A percentile compares a stretch with the other conserved stretches of the same genome.
These are phyloP conservation scores for Cyanistes caeruleus DNA, from an alignment of 2,113 vertebrate species.

Conservation along the genomic window DNA sequence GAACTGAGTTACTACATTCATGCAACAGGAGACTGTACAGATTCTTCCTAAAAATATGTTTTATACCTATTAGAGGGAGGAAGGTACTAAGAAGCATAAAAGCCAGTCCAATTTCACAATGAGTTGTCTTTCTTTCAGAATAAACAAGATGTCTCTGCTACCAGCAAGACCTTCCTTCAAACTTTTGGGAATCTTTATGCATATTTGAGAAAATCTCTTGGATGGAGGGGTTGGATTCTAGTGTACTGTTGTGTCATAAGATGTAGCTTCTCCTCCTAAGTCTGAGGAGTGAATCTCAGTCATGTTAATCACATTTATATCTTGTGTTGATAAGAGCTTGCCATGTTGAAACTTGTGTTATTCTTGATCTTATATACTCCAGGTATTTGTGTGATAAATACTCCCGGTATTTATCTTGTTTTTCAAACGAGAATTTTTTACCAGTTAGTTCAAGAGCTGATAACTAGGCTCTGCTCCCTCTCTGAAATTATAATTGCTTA, in stretches of 20 bases:
- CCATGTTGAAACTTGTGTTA: not conserved
- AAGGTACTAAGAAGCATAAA: not conserved
- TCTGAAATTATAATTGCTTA: not conserved
- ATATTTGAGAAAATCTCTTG: not conserved
- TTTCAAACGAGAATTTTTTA: not conserved
- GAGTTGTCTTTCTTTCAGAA: not conserved
- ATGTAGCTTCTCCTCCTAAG: not conserved
- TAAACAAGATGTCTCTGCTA: not conserved
- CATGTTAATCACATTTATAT: not conserved
- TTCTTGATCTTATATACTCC: not conserved
- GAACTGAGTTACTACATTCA: not conserved
- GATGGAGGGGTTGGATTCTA: not conserved
- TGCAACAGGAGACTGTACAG: not conserved
- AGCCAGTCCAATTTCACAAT: not conserved
- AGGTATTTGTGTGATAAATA: not conserved
- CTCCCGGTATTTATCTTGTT: too few species aligned
- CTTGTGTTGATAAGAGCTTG: not conserved
- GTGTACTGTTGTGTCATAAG: not conserved
- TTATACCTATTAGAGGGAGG: not conserved
- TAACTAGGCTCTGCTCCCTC: not conserved
- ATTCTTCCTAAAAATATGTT: not conserved
- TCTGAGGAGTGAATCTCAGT: not conserved
- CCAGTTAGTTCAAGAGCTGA: not conserved
- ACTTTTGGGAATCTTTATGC: not conserved
- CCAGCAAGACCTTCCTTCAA: not conserved